Conservation (phyloP, 2,113 vertebrate species). For the Desmodus rotundus region DNA sequence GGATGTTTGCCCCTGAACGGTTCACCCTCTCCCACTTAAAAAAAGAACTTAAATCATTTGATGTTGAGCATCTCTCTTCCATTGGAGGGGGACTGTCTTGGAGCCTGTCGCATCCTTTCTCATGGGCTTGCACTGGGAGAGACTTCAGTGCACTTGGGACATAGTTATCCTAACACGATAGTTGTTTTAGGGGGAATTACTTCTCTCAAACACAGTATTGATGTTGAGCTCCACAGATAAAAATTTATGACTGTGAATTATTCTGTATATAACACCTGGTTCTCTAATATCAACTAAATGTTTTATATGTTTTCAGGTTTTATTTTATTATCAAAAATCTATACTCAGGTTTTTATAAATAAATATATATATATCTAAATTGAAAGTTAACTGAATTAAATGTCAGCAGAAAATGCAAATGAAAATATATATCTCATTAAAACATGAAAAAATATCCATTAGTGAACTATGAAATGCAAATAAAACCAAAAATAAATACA, state of each 20-base stretch:
- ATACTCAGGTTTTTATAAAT: not conserved
- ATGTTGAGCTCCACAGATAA: not conserved
- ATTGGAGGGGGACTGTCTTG: not conserved
- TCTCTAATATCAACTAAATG: not conserved
- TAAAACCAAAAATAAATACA: not conserved
- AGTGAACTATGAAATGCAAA: not conserved
- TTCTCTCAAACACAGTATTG: not conserved
- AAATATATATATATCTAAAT: not conserved
- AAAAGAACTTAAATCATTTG: not conserved
- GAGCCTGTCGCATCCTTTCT: not conserved
- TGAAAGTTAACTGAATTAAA: conserved; percentile 19
- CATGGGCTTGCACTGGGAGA: not conserved
- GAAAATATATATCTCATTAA: not conserved
- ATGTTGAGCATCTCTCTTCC: not conserved
- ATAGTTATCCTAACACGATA: conserved; percentile 56
- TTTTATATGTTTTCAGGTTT: conserved; percentile 6
- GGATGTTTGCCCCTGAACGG: not conserved
- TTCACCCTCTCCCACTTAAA: not conserved
- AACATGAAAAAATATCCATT: not conserved
- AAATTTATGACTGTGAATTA: not conserved
- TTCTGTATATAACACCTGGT: not conserved
- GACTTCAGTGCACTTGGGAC: conserved; percentile 33
- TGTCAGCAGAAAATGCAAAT: not conserved
- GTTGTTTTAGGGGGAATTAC: not conserved
- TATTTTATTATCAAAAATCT: not conserved